Percentiles rank a stretch among this genome's conserved stretches.
phyloP scores from a whole-genome alignment of 2,797 vertebrate species.

The Pampus argenteus region DNA sequence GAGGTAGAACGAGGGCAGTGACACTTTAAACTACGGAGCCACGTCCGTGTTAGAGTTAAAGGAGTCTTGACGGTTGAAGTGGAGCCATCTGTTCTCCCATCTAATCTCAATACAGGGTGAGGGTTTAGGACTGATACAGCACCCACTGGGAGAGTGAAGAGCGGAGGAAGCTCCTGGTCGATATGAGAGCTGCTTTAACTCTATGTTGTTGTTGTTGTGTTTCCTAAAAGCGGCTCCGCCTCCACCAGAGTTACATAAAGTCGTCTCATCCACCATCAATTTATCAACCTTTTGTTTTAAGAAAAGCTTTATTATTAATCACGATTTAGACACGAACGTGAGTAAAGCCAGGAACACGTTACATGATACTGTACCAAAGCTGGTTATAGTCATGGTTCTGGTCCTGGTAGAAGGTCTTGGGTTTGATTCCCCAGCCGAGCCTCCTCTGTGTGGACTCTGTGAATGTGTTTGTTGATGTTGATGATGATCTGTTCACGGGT shows the following conservation, averaged over 20 bases:
- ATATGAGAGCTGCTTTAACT: slow-evolving; percentile 15
- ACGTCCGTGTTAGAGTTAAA: not conserved
- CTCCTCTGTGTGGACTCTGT: not conserved
- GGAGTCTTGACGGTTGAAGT: not conserved
- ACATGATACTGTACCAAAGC: not conserved
- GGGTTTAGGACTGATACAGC: not conserved
- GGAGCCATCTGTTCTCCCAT: not conserved
- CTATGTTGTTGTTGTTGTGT: not conserved
- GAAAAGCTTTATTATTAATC: too few relatives aligned
- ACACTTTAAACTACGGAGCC: not conserved
- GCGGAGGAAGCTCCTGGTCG: slow-evolving; percentile 5
- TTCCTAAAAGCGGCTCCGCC: slow-evolving; percentile 39
- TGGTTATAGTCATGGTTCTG: not conserved
- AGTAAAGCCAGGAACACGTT: not conserved
- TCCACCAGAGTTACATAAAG: slow-evolving; percentile 25
- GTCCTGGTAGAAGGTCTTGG: not conserved
- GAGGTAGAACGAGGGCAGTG: not conserved
- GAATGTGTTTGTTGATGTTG: not conserved
- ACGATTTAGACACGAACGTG: not conserved
- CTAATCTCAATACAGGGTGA: not conserved
- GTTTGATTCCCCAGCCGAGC: not conserved
- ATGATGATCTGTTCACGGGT: slow-evolving; percentile 11
- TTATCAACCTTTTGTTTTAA: not conserved
- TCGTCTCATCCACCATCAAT: too few relatives aligned
- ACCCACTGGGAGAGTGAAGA: not conserved